Evolutionary conservation across 2,113 vertebrate species (phyloP).

Genomic region (Melanotaenia duboulayi): DNA sequence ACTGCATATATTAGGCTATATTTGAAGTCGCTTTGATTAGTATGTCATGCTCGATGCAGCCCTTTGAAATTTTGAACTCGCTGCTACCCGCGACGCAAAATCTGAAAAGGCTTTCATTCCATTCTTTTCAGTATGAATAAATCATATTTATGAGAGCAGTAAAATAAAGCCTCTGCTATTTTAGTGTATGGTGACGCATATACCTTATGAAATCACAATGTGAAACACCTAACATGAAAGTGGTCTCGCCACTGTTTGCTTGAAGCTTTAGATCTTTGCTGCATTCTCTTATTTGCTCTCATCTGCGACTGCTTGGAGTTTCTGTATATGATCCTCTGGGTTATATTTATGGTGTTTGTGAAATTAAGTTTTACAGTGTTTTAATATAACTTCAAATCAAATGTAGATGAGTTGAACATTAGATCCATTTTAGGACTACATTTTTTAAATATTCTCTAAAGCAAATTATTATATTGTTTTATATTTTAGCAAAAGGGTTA

Average conservation of each 20-base stretch:
- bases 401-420: neutral
- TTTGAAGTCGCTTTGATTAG: conserved; percentile 31
- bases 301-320: conserved; percentile 21
- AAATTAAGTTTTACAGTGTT: neutral
- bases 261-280: conserved; percentile 14
- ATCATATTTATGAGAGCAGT: conserved; percentile 55
- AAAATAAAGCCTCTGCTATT: conserved; percentile 63
- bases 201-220: conserved; percentile 70
- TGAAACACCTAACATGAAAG: conserved; percentile 42
- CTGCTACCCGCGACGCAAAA: conserved; percentile 26
- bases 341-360: neutral
- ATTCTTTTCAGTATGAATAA: conserved; percentile 69
- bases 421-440: too few relatives aligned
- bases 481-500: too few relatives aligned
- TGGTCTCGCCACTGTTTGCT: conserved; percentile 15
- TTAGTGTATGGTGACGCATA: conserved; percentile 43
- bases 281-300: conserved; percentile 14
- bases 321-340: neutral
- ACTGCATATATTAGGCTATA: conserved; percentile 9
- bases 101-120: conserved; percentile 66
- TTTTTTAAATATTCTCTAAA: too few relatives aligned
- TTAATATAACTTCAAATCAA: too few relatives aligned
- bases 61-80: conserved; percentile 15
- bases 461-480: too few relatives aligned
- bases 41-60: conserved; percentile 12